These are phyloP conservation scores for Xanthorhoe spadicearia DNA, from an alignment of 2,888 invertebrate genomes.

Conservation along the genomic window DNA sequence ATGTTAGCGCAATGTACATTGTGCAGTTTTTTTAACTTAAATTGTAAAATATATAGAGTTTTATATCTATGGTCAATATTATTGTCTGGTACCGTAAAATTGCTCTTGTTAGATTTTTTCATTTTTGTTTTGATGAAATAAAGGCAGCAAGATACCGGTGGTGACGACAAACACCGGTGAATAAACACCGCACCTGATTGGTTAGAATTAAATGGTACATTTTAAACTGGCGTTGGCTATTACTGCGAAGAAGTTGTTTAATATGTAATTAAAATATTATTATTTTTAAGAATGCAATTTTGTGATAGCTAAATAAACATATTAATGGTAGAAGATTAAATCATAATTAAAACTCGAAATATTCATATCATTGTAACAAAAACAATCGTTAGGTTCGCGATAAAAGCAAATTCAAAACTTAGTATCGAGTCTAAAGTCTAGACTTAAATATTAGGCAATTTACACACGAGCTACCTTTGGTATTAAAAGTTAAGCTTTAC, in stretches of 20 bases:
- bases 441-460: not conserved
- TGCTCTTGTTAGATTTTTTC: slow-evolving; percentile 34
- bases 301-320: not conserved
- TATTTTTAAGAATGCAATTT: not conserved
- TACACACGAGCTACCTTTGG: not conserved
- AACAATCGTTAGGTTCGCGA: slow-evolving; percentile 9
- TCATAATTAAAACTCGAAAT: not conserved
- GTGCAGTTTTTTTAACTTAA: too few species aligned
- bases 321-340: not conserved
- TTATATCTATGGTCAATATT: not conserved
- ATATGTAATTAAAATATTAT: too few species aligned
- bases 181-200: not conserved
- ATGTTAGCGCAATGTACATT: too few species aligned
- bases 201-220: not conserved
- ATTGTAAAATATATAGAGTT: too few species aligned
- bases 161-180: not conserved
- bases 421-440: slow-evolving; percentile 7
- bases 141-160: slow-evolving; percentile 26
- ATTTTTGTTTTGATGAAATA: slow-evolving; percentile 40
- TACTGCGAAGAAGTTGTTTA: too few species aligned
- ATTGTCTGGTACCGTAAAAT: slow-evolving; percentile 29
- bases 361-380: slow-evolving; percentile 10
- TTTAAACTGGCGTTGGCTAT: too few species aligned
- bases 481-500: not conserved
- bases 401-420: slow-evolving; percentile 5